Evolutionary conservation across 2,888 invertebrate genomes (phyloP).

Genomic region (Caenorhabditis uteleia): DNA sequence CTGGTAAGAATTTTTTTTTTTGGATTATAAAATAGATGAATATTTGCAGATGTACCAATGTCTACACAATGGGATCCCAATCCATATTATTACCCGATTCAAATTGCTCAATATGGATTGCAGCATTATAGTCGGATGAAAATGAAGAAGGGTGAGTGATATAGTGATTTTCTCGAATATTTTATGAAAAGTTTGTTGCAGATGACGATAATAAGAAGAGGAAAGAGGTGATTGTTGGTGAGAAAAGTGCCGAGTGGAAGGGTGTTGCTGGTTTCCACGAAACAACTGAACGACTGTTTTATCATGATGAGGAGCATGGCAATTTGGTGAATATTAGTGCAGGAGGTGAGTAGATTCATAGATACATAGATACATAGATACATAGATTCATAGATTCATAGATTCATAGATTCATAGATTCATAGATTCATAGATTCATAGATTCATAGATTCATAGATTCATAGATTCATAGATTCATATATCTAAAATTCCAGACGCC

Average conservation of each 20-base stretch:
- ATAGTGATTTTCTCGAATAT: neutral
- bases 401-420: too few relatives aligned
- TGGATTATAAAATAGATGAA: neutral
- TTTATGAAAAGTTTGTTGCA: too few relatives aligned
- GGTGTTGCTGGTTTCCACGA: slow-evolving; percentile 46
- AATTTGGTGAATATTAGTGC: slow-evolving; percentile 46
- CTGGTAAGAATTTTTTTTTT: too few relatives aligned
- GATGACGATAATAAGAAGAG: too few relatives aligned
- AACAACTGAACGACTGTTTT: slow-evolving; percentile 48
- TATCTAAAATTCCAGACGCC: slow-evolving; percentile 39
- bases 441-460: too few relatives aligned
- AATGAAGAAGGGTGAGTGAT: slow-evolving; percentile 39
- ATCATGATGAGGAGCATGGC: slow-evolving; percentile 31
- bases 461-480: too few relatives aligned
- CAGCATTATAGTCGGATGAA: slow-evolving; percentile 88
- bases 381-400: too few relatives aligned
- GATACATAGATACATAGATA: too few relatives aligned
- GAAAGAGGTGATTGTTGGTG: too few relatives aligned
- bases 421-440: too few relatives aligned
- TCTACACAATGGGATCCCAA: slow-evolving; percentile 95
- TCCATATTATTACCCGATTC: slow-evolving; percentile 96
- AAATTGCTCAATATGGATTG: slow-evolving; percentile 95
- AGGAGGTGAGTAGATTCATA: slow-evolving; percentile 17
- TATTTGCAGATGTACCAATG: slow-evolving; percentile 79
- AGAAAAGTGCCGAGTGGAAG: slow-evolving; percentile 45